These are phyloP conservation scores for Chaunax sp. DNA, from an alignment of 2,797 vertebrate species.

Conservation along the genomic window DNA sequence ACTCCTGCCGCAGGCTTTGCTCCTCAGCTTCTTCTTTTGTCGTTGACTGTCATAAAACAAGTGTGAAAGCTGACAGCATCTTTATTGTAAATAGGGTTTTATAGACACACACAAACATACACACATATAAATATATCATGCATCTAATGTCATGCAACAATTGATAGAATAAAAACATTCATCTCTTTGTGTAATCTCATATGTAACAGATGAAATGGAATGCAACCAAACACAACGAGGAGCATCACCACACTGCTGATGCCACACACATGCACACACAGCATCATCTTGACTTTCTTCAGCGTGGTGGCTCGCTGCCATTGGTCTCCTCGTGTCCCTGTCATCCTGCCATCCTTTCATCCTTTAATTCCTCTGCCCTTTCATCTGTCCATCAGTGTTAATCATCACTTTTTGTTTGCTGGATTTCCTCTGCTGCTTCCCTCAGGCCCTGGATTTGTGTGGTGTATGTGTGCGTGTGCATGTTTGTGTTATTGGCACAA, in stretches of 20 bases:
- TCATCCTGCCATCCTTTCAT: conserved; percentile 45
- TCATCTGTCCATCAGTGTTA: conserved; percentile 60
- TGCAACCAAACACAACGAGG: conserved; percentile 3
- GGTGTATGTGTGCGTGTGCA: not conserved
- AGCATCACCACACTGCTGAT: not conserved
- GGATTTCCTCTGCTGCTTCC: conserved; percentile 34
- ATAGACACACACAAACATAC: conserved; percentile 15
- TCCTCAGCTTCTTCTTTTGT: too few species aligned
- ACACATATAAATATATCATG: conserved; percentile 7
- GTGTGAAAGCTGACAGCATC: conserved; percentile 64
- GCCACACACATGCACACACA: not conserved
- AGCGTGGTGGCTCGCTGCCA: conserved; percentile 21
- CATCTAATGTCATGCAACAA: conserved; percentile 20
- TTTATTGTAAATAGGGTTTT: conserved; percentile 53
- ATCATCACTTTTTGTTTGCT: conserved; percentile 49
- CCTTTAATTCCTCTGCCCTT: conserved; percentile 62
- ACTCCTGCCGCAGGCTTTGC: too few species aligned
- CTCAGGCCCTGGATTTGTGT: conserved; percentile 30
- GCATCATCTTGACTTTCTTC: conserved; percentile 22
- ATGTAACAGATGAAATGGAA: conserved; percentile 9
- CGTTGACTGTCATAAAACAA: too few species aligned
- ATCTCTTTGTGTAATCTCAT: conserved; percentile 10
- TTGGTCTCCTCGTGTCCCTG: conserved; percentile 32
- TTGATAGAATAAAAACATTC: conserved; percentile 33
- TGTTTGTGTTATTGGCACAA: conserved; percentile 29